These are phyloP conservation scores for Aurelia aurita complex sp. Pacific DNA, from an alignment of 30 jellyfish, hydroid and myxozoan species.

Conservation along the genomic window DNA sequence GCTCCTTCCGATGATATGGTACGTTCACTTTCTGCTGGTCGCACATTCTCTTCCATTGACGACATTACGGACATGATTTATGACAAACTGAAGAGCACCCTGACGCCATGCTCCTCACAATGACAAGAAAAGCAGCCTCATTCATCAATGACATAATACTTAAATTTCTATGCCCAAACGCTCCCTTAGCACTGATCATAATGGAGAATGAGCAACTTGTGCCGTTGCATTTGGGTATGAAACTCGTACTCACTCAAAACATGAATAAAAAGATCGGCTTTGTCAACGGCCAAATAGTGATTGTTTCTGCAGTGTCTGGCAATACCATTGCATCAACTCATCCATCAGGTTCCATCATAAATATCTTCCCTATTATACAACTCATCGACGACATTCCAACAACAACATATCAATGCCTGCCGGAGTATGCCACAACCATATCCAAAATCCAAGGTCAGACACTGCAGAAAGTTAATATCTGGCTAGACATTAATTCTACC, in stretches of 20 bases:
- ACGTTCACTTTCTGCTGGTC: neutral
- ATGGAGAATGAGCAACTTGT: neutral
- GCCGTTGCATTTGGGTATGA: slow-evolving; percentile 1
- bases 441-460: slow-evolving; percentile 4
- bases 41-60: neutral
- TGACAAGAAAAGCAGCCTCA: neutral
- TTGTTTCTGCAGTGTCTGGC: neutral
- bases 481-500: neutral
- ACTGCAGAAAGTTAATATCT: neutral
- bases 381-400: neutral
- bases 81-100: neutral
- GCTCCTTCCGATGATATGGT: neutral
- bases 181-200: neutral
- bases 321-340: neutral
- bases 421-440: slow-evolving; percentile 6
- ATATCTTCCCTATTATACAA: neutral
- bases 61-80: neutral
- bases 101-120: neutral
- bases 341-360: neutral
- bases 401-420: neutral
- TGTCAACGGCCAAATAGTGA: slow-evolving; percentile 22
- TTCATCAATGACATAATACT: neutral
- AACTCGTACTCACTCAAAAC: neutral
- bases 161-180: neutral
- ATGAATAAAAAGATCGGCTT: slow-evolving; percentile 1